phyloP scores from a whole-genome alignment of 2,113 vertebrate species.

The Ellobius talpinus region DNA sequence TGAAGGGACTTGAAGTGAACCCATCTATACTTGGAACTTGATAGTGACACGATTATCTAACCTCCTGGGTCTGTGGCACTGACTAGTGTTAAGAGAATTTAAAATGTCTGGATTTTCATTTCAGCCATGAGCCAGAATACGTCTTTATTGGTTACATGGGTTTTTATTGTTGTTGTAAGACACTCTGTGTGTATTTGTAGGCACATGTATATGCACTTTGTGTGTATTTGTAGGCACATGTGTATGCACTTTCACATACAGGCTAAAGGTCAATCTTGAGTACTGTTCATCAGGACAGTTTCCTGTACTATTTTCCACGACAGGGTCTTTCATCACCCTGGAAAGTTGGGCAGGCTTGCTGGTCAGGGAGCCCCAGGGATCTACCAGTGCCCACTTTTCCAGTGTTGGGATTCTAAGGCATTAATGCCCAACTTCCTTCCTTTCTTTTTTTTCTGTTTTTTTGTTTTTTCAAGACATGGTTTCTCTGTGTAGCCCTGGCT shows the following conservation, averaged over 20 bases:
- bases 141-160: background rate
- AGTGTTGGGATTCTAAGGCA: background rate
- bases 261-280: background rate
- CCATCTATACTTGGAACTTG: background rate
- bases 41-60: background rate
- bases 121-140: constrained; percentile 16
- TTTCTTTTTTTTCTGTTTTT: background rate
- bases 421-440: too few species aligned
- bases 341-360: background rate
- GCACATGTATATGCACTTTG: background rate
- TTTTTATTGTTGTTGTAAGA: background rate
- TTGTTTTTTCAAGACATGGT: background rate
- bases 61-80: background rate
- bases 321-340: background rate
- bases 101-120: background rate
- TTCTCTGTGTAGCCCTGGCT: background rate
- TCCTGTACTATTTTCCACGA: background rate
- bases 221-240: background rate
- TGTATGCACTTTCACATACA: too few species aligned
- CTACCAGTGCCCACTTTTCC: background rate
- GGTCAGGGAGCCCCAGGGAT: background rate
- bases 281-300: background rate
- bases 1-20: background rate
- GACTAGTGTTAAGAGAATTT: background rate
- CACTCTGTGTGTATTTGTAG: background rate